Evolutionary conservation across 2,888 invertebrate species (phyloP).

Genomic region (Xestia sexstrigata): DNA sequence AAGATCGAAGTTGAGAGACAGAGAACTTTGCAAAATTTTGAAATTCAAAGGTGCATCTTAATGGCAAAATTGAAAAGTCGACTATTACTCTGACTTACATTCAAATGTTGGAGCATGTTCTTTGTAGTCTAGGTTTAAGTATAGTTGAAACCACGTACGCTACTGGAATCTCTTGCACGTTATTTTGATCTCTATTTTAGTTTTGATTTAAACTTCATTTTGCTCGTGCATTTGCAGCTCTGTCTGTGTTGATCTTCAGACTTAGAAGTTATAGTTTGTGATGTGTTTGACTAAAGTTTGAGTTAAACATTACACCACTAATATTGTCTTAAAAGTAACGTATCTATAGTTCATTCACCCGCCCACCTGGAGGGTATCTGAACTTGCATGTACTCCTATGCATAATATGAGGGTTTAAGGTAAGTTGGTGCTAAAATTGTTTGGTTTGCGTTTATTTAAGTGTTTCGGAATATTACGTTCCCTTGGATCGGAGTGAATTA

Average conservation of each 20-base stretch:
- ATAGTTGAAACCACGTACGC: not conserved
- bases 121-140: not conserved
- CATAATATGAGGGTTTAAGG: not conserved
- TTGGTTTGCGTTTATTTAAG: not conserved
- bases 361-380: not conserved
- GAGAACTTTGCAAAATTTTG: not conserved
- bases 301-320: not conserved
- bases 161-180: not conserved
- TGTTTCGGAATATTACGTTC: not conserved
- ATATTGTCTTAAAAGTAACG: not conserved
- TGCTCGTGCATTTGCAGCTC: not conserved
- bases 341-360: not conserved
- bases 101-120: not conserved
- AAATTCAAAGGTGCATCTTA: not conserved
- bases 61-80: not conserved
- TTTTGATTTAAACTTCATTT: not conserved
- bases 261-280: not conserved
- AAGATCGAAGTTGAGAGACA: not conserved
- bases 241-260: not conserved
- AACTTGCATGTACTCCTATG: not conserved
- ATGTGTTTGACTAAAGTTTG: not conserved
- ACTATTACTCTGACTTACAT: not conserved
- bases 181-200: not conserved
- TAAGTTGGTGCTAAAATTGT: not conserved
- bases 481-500: not conserved